Percentiles rank a stretch among this genome's conserved stretches.
phyloP scores from a whole-genome alignment of 2,888 invertebrate genomes.

The Tridacna crocea region DNA sequence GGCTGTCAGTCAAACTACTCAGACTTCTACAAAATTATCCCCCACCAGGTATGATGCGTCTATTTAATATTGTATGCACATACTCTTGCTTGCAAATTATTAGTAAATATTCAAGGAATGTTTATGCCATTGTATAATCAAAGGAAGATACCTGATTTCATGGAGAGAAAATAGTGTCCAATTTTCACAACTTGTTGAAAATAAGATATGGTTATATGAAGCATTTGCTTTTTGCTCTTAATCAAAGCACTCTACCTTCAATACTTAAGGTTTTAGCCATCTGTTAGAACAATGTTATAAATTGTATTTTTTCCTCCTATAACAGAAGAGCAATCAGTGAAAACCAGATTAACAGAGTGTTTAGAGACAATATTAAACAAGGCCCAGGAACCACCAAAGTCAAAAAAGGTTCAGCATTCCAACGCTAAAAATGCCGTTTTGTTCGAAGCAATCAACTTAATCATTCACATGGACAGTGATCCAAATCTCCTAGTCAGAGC shows the following conservation, averaged over 20 bases:
- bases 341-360: slow-evolving; percentile 98
- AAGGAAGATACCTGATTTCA: no score
- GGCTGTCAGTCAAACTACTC: slow-evolving; percentile 98
- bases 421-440: slow-evolving; percentile 99
- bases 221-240: no score
- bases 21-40: slow-evolving; percentile 99
- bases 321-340: slow-evolving; percentile 94
- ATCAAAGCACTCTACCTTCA: no score
- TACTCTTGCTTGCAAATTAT: no score
- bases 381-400: slow-evolving; percentile 98
- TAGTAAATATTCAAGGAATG: no score
- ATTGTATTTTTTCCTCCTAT: background rate
- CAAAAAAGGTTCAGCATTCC: slow-evolving; percentile 99
- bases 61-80: background rate
- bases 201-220: no score
- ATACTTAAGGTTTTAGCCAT: no score
- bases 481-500: slow-evolving; percentile 98
- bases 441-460: slow-evolving; percentile 99
- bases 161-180: no score
- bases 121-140: no score
- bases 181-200: no score
- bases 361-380: slow-evolving; percentile 99
- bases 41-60: slow-evolving; percentile 89
- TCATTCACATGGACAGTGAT: slow-evolving; percentile 99
- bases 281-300: no score